Evolutionary conservation across 2,113 vertebrate species (phyloP).

Genomic region (Delphinus delphis): DNA sequence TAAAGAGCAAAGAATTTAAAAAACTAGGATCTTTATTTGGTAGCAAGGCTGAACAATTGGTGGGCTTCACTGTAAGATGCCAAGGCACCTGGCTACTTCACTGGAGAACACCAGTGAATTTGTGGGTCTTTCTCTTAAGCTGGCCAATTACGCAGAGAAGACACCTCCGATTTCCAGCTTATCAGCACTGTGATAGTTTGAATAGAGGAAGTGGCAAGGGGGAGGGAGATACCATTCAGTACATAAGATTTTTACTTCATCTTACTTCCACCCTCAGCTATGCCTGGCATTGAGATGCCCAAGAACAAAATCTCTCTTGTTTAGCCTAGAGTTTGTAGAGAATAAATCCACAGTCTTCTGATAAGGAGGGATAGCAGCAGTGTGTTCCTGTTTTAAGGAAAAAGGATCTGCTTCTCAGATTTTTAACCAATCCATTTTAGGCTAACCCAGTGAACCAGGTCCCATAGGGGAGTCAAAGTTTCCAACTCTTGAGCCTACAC

Average conservation of each 20-base stretch:
- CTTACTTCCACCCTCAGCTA: neutral
- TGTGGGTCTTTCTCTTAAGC: neutral
- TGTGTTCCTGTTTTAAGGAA: neutral
- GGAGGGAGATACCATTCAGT: neutral
- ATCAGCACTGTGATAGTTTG: neutral
- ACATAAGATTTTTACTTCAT: neutral
- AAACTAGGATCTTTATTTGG: neutral
- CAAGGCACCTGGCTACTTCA: neutral
- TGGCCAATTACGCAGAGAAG: neutral
- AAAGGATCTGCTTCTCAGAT: neutral
- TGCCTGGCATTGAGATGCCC: neutral
- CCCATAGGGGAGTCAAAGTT: neutral
- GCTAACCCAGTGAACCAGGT: neutral
- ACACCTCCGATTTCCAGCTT: neutral
- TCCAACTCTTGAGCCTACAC: neutral
- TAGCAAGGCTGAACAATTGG: neutral
- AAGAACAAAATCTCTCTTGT: neutral
- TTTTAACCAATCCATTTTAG: neutral
- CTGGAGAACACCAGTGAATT: neutral
- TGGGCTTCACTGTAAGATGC: neutral
- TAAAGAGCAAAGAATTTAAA: neutral
- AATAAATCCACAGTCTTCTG: neutral
- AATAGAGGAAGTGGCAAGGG: neutral
- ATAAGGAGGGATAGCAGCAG: neutral
- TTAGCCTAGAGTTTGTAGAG: neutral